Base-by-base conservation (phyloP, 92 coral and sea anemone genomes). In the Palythoa grandis region DNA sequence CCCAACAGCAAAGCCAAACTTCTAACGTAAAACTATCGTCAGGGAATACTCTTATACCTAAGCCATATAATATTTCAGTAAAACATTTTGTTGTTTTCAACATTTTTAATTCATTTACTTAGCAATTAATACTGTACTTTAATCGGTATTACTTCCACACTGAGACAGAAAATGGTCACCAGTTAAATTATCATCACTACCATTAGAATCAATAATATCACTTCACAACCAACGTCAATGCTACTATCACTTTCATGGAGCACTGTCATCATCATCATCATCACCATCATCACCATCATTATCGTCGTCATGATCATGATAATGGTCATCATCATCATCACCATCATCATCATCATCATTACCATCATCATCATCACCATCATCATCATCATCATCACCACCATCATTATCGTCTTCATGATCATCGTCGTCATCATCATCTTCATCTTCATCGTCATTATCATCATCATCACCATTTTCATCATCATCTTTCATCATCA, bases 281-380 rank as follows among this genome's bases (percentile, higher is more conserved):
- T 14, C 7, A 5, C 23, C 47, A 73, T 73, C 70, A 63, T 17
- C 23, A 63, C 6, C 23, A 63, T 63, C 70, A 10, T 63, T 22
- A n/a, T 22, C 11, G 20, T 24, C 78, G 24, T 10, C 5, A 25
- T 37, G 6, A 73, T 52, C 78, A 73, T 73, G 3, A 13, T 52
- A 5, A 73, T 73, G 5, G 25, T 24, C 78, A 35, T 35, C 47
- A 12, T 73, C 50, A 73, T 2, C 47, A 73, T 17, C 77, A 73
- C 3, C 23, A 39, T 53, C 10, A 7, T 74, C n/a, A 74, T 50
- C 79, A 40, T 40, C 79, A 74, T 74, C 57, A 74, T 8, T 57
- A 74, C 22, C 79, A 74, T 39, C 22, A 40, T 7, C 79, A 74
- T 38, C 19, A 74, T 50, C n/a, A 39, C 38, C 63, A 74, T 22